Evolutionary conservation across 2,113 vertebrate genomes (phyloP).

Genomic region (Melanerpes formicivorus): DNA sequence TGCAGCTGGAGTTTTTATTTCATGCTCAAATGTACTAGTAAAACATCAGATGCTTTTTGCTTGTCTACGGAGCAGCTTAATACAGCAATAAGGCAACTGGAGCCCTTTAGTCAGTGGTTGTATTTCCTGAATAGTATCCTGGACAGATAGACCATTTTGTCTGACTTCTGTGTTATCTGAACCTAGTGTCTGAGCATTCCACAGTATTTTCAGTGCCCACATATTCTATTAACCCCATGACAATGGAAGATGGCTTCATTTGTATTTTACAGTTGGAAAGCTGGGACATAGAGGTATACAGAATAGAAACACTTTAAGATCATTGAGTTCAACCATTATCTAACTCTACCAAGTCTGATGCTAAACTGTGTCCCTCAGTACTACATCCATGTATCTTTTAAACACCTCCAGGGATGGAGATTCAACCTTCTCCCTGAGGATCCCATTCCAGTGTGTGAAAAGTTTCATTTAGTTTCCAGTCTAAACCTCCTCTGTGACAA

Average conservation of each 20-base stretch:
- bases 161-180: neutral
- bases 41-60: neutral
- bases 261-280: neutral
- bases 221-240: neutral
- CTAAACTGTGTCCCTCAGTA: no score
- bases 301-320: no score
- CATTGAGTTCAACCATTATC: no score
- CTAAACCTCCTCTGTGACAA: no score
- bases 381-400: no score
- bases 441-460: no score
- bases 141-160: neutral
- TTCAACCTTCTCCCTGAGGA: no score
- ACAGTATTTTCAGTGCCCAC: neutral
- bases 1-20: conserved; percentile 51
- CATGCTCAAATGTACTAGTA: conserved; percentile 11
- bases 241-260: neutral
- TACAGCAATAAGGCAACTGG: neutral
- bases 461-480: no score
- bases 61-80: neutral
- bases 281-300: neutral
- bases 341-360: no score
- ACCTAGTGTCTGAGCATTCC: neutral
- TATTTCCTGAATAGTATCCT: neutral
- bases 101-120: neutral
- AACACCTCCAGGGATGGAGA: no score